A percentile compares a stretch with the other conserved stretches of the same genome.
phyloP scores from a whole-genome alignment of 2,113 vertebrate genomes.

The Myxocyprinus asiaticus region DNA sequence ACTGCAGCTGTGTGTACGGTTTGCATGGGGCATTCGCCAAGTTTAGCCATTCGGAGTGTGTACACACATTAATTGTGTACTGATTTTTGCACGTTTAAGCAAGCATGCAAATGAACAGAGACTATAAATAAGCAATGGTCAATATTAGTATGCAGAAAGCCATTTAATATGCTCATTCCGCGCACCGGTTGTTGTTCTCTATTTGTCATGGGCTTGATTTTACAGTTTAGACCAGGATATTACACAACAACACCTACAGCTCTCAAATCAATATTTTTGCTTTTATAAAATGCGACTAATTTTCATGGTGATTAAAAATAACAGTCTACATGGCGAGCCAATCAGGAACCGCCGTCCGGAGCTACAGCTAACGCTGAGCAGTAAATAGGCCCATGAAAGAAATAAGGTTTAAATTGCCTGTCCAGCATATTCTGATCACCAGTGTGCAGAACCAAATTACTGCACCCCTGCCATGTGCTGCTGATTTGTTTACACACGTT shows the following conservation, averaged over 20 bases:
- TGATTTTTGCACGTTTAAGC: constrained; percentile 4
- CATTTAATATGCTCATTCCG: neutral
- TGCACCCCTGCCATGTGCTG: constrained; percentile 24
- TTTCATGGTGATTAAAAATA: neutral
- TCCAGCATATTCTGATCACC: neutral
- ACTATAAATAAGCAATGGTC: constrained; percentile 15
- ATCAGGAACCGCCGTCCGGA: constrained; percentile 11
- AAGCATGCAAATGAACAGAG: constrained; percentile 18
- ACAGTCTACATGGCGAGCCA: constrained; percentile 4
- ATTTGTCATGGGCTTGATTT: neutral
- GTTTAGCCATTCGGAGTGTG: constrained; percentile 12
- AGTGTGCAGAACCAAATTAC: neutral
- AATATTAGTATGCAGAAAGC: neutral
- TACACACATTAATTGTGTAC: constrained; percentile 17
- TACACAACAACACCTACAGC: neutral
- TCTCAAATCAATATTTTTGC: neutral
- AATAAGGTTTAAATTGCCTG: neutral
- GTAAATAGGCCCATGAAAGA: constrained; percentile 35
- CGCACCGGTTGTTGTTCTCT: neutral
- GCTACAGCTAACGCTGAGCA: constrained; percentile 34
- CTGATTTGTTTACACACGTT: constrained; percentile 17
- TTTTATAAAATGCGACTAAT: neutral
- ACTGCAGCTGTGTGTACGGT: constrained; percentile 3
- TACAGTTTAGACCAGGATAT: neutral
- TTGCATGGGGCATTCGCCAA: constrained; percentile 25